These are phyloP conservation scores for Emys orbicularis DNA, from an alignment of 2,797 vertebrate species.

Conservation along the genomic window DNA sequence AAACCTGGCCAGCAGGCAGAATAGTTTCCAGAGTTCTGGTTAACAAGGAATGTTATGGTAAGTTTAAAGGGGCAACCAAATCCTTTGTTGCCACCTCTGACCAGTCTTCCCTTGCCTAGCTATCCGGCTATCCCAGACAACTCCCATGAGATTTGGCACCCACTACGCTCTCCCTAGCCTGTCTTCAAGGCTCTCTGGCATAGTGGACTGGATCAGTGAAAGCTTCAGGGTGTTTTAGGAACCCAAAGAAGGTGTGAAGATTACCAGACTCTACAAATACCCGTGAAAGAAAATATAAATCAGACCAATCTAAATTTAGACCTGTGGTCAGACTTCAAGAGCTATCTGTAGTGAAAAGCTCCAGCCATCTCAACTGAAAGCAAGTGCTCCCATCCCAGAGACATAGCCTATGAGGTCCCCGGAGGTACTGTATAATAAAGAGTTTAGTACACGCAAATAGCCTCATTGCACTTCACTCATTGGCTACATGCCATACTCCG, in stretches of 20 bases:
- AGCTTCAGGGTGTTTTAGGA: background rate
- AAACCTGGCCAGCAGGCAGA: constrained; percentile 80
- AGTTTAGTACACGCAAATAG: constrained; percentile 2
- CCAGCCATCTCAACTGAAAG: background rate
- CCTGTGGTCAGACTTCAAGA: constrained; percentile 1
- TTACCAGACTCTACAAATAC: background rate
- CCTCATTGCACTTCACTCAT: background rate
- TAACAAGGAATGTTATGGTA: constrained; percentile 81
- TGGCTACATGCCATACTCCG: background rate
- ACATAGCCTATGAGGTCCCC: background rate
- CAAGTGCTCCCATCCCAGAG: background rate
- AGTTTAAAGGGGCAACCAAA: background rate
- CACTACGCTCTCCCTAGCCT: background rate
- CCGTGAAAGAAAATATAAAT: background rate
- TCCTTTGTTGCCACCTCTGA: background rate
- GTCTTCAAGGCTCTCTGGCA: background rate
- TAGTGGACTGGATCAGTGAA: constrained; percentile 27
- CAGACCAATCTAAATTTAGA: background rate
- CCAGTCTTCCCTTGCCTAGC: background rate
- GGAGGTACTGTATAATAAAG: background rate
- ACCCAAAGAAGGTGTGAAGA: constrained; percentile 38
- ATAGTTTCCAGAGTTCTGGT: constrained; percentile 57
- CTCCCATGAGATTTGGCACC: constrained; percentile 59
- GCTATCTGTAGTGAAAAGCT: background rate
- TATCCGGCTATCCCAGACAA: background rate